phyloP scores from a whole-genome alignment of 2,888 invertebrate species.

The Erebia aethiops region DNA sequence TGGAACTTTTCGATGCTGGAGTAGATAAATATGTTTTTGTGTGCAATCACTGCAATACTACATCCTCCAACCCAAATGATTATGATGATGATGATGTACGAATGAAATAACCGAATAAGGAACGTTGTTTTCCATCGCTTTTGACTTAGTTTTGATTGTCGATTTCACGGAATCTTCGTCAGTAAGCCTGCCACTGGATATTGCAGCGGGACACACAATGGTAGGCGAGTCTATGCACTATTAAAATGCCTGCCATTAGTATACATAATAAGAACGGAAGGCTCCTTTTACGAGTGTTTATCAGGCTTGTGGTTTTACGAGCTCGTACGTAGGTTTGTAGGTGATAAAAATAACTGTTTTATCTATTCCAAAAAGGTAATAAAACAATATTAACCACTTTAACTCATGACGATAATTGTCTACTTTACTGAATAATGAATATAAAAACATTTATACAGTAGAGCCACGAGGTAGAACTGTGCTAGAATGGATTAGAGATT shows the following conservation, averaged over 20 bases:
- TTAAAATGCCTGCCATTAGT: constrained; percentile 8
- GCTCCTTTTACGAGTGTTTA: constrained; percentile 2
- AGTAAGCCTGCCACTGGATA: background rate
- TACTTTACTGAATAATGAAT: background rate
- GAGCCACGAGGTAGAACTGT: too few species aligned
- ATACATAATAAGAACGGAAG: background rate
- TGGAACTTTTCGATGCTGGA: too few species aligned
- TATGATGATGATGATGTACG: too few species aligned
- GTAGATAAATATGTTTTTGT: too few species aligned
- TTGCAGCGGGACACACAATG: background rate
- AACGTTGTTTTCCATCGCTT: too few species aligned
- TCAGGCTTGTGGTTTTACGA: background rate
- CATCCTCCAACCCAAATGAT: too few species aligned
- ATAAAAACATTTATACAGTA: too few species aligned
- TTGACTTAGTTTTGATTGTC: too few species aligned
- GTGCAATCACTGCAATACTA: too few species aligned
- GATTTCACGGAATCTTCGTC: too few species aligned
- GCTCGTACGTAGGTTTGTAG: background rate
- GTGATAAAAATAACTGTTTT: constrained; percentile 6
- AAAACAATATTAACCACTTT: background rate
- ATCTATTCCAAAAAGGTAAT: background rate
- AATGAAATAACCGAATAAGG: too few species aligned
- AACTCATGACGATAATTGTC: background rate
- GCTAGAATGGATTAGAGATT: too few species aligned
- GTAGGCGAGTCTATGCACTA: background rate